These are phyloP conservation scores for Chelon labrosus DNA, from an alignment of 2,797 vertebrate genomes.

Conservation along the genomic window DNA sequence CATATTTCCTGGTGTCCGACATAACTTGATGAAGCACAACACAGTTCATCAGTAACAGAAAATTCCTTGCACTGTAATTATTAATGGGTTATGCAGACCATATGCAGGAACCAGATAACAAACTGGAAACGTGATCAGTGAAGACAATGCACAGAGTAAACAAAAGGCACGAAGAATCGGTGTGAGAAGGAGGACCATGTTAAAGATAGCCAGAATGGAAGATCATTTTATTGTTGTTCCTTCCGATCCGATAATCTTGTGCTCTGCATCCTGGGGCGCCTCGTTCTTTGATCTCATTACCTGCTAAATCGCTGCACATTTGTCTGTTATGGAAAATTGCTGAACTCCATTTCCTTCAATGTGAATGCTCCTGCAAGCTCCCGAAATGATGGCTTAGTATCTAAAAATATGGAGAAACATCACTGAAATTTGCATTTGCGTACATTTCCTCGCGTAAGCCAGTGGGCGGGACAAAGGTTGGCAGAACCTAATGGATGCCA, in stretches of 20 bases:
- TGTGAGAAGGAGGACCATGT: background rate
- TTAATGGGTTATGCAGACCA: background rate
- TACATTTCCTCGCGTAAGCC: too few relatives aligned
- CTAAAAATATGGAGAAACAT: too few relatives aligned
- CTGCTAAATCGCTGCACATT: background rate
- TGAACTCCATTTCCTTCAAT: too few relatives aligned
- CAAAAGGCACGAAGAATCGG: constrained; percentile 23
- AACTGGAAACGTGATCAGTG: constrained; percentile 39
- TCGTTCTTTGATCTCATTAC: background rate
- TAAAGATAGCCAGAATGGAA: background rate
- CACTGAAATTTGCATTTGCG: too few relatives aligned
- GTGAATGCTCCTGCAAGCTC: too few relatives aligned
- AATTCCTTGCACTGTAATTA: background rate
- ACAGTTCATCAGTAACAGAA: background rate
- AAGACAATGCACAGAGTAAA: background rate
- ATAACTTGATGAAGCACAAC: too few relatives aligned
- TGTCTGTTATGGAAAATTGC: background rate
- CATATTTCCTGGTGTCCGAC: too few relatives aligned
- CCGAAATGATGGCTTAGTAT: too few relatives aligned
- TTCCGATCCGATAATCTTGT: constrained; percentile 22
- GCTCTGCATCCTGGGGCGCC: background rate
- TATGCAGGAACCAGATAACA: constrained; percentile 49
- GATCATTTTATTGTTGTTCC: background rate
- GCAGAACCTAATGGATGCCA: too few relatives aligned
- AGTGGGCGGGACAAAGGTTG: too few relatives aligned